phyloP scores from a whole-genome alignment of 2,888 invertebrate genomes.

The Troides aeacus region DNA sequence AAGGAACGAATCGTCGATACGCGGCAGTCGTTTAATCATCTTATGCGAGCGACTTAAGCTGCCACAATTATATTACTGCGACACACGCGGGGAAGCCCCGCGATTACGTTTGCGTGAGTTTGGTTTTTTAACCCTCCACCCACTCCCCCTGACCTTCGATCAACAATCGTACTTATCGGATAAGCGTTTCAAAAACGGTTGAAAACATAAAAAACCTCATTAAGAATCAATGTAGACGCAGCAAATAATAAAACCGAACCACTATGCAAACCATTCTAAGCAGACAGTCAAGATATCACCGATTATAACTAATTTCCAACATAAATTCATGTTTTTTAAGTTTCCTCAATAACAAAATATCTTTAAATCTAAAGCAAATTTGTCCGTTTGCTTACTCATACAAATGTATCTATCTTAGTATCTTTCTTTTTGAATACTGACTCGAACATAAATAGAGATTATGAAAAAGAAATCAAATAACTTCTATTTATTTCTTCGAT shows the following conservation, averaged over 20 bases:
- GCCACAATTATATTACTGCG: slow-evolving; percentile 15
- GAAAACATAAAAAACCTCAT: background rate
- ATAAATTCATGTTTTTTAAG: too few species aligned
- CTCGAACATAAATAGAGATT: background rate
- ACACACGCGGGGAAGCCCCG: slow-evolving; percentile 4
- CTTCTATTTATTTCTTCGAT: too few species aligned
- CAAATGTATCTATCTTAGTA: too few species aligned
- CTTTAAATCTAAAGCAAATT: too few species aligned
- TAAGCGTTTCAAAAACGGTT: background rate
- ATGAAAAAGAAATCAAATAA: background rate
- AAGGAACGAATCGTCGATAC: background rate
- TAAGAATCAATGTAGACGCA: background rate
- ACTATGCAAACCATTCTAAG: background rate
- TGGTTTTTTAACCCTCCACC: background rate
- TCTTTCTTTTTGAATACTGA: too few species aligned
- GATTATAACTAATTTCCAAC: too few species aligned
- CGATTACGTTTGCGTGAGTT: slow-evolving; percentile 3
- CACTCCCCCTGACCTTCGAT: background rate
- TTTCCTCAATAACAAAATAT: too few species aligned
- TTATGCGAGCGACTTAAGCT: slow-evolving; percentile 14
- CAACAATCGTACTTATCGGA: background rate
- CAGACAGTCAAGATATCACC: too few species aligned
- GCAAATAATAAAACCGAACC: background rate
- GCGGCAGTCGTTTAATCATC: slow-evolving; percentile 14
- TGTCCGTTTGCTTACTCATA: too few species aligned